Evolutionary conservation across 2,888 invertebrate genomes (phyloP).

Genomic region (Galeopsomyia nigrocyanea): DNA sequence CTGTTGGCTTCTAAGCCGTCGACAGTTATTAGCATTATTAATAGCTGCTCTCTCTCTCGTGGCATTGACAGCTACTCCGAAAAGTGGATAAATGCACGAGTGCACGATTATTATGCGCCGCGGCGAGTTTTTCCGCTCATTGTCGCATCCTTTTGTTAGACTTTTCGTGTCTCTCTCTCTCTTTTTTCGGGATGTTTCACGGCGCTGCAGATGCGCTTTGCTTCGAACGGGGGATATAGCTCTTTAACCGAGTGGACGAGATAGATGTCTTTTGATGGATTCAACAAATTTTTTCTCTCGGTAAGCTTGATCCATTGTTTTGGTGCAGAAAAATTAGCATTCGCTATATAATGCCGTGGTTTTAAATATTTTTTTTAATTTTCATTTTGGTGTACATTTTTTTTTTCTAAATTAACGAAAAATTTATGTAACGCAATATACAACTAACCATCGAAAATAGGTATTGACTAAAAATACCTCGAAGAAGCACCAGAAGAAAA

Average conservation of each 20-base stretch:
- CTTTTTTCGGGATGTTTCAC: background rate
- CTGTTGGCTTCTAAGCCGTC: slow-evolving; percentile 47
- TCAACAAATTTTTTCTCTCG: no score
- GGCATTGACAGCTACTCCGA: slow-evolving; percentile 52
- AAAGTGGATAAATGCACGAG: no score
- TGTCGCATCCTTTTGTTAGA: slow-evolving; percentile 34
- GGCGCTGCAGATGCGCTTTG: slow-evolving; percentile 44
- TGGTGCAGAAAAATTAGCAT: no score
- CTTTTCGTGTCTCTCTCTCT: background rate
- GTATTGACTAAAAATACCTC: background rate
- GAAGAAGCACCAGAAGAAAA: background rate
- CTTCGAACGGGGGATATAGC: slow-evolving; percentile 38
- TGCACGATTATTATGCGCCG: no score
- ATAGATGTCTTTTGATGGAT: slow-evolving; percentile 7
- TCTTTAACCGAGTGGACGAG: slow-evolving; percentile 17
- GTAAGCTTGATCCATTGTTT: no score
- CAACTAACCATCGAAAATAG: no score
- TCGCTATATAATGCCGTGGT: no score
- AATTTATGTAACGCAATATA: no score
- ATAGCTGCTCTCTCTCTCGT: slow-evolving; percentile 51
- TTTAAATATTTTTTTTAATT: no score
- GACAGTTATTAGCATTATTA: slow-evolving; percentile 65
- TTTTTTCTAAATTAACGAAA: no score
- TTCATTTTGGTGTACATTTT: no score
- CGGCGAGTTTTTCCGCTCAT: background rate